phyloP scores from a whole-genome alignment of 2,113 vertebrate species.

The Ariopsis seemanni region DNA sequence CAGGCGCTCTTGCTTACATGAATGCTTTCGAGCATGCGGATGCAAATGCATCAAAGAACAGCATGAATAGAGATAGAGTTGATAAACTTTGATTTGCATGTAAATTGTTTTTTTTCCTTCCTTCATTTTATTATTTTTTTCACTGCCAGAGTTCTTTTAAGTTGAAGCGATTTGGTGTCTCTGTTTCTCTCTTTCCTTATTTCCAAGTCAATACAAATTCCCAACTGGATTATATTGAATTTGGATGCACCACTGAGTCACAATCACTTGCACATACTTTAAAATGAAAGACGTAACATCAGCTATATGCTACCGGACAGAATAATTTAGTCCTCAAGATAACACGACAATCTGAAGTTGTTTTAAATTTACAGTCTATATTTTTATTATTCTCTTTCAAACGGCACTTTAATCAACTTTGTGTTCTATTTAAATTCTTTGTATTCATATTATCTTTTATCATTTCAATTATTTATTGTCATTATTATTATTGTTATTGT shows the following conservation, averaged over 20 bases:
- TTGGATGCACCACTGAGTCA: slow-evolving; percentile 42
- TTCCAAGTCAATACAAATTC: slow-evolving; percentile 42
- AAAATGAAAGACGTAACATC: slow-evolving; percentile 33
- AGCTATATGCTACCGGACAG: slow-evolving; percentile 19
- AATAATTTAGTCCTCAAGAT: slow-evolving; percentile 4
- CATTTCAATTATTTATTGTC: neutral
- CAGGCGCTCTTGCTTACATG: slow-evolving; percentile 60
- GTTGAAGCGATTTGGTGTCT: slow-evolving; percentile 48
- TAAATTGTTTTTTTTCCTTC: slow-evolving; percentile 72
- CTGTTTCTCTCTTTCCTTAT: slow-evolving; percentile 34
- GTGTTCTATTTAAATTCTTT: neutral
- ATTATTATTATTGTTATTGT: neutral
- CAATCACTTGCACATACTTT: slow-evolving; percentile 28
- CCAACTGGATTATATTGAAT: slow-evolving; percentile 34
- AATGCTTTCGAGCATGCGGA: slow-evolving; percentile 70
- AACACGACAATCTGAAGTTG: neutral
- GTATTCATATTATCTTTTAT: neutral
- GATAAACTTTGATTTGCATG: slow-evolving; percentile 80
- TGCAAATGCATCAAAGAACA: slow-evolving; percentile 67
- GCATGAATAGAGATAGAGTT: slow-evolving; percentile 67
- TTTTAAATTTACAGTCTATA: neutral
- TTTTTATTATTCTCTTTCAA: neutral
- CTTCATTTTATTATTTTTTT: slow-evolving; percentile 45
- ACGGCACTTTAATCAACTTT: neutral
- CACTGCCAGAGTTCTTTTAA: slow-evolving; percentile 57